Evolutionary conservation across 2,888 invertebrate species (phyloP).

Genomic region (Dilophus febrilis): DNA sequence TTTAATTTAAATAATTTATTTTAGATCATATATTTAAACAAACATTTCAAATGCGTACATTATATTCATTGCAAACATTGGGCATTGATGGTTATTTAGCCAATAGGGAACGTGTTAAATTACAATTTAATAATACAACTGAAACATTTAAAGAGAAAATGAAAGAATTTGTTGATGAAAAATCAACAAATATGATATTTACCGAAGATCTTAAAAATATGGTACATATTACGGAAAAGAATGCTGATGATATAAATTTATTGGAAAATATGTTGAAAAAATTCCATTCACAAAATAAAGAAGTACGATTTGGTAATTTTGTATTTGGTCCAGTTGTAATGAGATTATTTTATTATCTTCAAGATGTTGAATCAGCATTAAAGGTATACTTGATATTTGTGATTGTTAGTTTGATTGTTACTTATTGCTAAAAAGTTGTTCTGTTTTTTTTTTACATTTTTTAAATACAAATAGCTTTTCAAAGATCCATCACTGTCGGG

Average conservation of each 20-base stretch:
- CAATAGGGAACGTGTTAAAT: slow-evolving; percentile 34
- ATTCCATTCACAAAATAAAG: slow-evolving; percentile 50
- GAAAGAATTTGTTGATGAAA: slow-evolving; percentile 39
- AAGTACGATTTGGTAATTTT: slow-evolving; percentile 60
- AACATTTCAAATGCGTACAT: slow-evolving; percentile 17
- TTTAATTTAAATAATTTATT: slow-evolving; percentile 1
- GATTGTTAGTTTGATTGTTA: not conserved
- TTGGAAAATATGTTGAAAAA: slow-evolving; percentile 51
- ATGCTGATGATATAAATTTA: slow-evolving; percentile 41
- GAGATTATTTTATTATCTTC: slow-evolving; percentile 54
- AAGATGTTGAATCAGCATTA: slow-evolving; percentile 49
- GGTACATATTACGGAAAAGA: slow-evolving; percentile 48
- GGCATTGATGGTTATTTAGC: slow-evolving; percentile 44
- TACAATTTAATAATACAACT: slow-evolving; percentile 41
- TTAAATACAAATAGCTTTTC: slow-evolving; percentile 43
- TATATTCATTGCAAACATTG: slow-evolving; percentile 40
- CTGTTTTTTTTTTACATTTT: not conserved
- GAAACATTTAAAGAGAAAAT: slow-evolving; percentile 56
- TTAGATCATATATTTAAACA: not conserved
- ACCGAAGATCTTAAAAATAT: slow-evolving; percentile 75
- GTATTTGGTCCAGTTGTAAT: slow-evolving; percentile 69
- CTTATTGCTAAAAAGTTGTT: slow-evolving; percentile 2
- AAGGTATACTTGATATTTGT: slow-evolving; percentile 25
- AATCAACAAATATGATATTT: slow-evolving; percentile 48
- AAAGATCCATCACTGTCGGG: slow-evolving; percentile 39